Base-by-base conservation (phyloP, 2,113 vertebrate species). In the Osmerus eperlanus region DNA sequence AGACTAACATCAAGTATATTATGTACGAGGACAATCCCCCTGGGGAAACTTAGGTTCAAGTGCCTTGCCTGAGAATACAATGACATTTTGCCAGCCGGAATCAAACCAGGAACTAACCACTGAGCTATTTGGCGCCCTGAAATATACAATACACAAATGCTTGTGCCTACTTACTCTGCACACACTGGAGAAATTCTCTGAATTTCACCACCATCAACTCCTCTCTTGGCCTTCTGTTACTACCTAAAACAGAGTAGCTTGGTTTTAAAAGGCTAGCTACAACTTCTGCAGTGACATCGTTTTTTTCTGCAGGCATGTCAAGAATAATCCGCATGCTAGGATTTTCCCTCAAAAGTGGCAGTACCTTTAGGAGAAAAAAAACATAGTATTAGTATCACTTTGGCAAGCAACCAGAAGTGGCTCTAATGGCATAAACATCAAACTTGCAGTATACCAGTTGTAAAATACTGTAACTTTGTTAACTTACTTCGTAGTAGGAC, bases 401-500 rank as follows among this genome's bases (percentile, higher is more conserved):
- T 28, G 25, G 25, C 25, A 28, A 28, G 25, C 25, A 28, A 3
- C 25, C 25, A 28, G 2, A 28, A 28, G 25, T 28, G 25, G 25
- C 25, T 28, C 25, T 28, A 28, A 28, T 28, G 25, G 25, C 25
- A 28, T 28, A 3, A 28, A 28, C 25, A 28, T 28, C 25, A 28
- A 28, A 28, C 25, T 28, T 28, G 25, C 25, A 28, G 25, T 28
- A 28, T 28, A 28, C 25, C 3, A 28, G 25, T 28, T 28, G 25
- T 28, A 28, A 28, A 28, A 28, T 28, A 28, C 25, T 28, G 25
- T 28, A 28, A 28, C 25, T 28, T 28, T 28, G 25, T 28, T 28
- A 28, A 28, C 66, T 55, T 55, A 68, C 66, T 54, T 16, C n/a
- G 25, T 68, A 68, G 66, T 68, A 25, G 66, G 66, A 68, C 51